phyloP scores from a whole-genome alignment of 2,888 invertebrate species.

The Cataglyphis altisquamis region DNA sequence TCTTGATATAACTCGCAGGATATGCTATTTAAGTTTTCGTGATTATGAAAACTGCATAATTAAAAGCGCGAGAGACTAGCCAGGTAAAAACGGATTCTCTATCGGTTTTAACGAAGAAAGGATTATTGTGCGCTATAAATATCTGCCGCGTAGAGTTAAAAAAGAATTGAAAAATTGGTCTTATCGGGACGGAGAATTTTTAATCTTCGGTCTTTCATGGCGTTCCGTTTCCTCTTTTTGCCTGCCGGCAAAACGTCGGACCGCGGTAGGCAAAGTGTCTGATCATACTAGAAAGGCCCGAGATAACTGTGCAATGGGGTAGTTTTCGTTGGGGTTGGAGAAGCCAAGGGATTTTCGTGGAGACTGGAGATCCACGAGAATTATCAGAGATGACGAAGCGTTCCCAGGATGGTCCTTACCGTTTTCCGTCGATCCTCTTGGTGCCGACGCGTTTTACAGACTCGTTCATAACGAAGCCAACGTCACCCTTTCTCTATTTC shows the following conservation, averaged over 20 bases:
- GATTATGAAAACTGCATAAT: neutral
- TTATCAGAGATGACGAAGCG: constrained; percentile 85
- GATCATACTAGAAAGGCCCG: constrained; percentile 68
- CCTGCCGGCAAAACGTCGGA: constrained; percentile 58
- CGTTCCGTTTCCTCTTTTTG: constrained; percentile 46
- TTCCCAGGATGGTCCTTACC: constrained; percentile 83
- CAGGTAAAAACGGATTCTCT: neutral
- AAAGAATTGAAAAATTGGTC: constrained; percentile 53
- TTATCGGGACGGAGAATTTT: constrained; percentile 64
- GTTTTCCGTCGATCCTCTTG: constrained; percentile 70
- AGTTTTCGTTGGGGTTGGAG: constrained; percentile 64
- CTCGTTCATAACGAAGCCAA: constrained; percentile 52
- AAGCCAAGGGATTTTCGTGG: constrained; percentile 70
- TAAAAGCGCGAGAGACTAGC: neutral
- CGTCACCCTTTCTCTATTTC: constrained; percentile 32
- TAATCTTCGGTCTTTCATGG: constrained; percentile 59
- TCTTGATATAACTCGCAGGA: neutral
- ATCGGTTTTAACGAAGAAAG: neutral
- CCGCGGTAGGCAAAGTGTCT: constrained; percentile 56
- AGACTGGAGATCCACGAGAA: constrained; percentile 75
- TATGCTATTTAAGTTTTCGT: neutral
- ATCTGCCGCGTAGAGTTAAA: neutral
- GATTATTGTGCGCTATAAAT: neutral
- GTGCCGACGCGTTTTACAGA: constrained; percentile 56
- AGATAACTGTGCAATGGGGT: constrained; percentile 72